These are phyloP conservation scores for Chelonoidis abingdonii DNA, from an alignment of 2,113 vertebrate species.

Conservation along the genomic window DNA sequence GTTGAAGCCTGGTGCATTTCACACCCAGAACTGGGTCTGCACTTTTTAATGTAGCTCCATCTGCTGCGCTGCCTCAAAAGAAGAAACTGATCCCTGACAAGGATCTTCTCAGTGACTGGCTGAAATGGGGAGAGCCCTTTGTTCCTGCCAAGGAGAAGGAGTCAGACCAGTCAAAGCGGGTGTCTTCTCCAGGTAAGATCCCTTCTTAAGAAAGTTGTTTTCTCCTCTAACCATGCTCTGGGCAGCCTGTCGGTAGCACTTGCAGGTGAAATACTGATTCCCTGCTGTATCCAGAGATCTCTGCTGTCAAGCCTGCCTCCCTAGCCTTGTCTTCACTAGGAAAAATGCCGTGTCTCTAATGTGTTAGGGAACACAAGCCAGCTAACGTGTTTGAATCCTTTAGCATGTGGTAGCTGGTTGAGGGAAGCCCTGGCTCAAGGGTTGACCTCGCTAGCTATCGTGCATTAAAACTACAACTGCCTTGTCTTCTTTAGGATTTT, in stretches of 20 bases:
- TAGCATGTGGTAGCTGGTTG: not conserved
- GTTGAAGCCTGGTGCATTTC: not conserved
- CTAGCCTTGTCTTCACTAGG: not conserved
- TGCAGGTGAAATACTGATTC: not conserved
- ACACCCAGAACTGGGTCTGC: not conserved
- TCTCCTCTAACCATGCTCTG: not conserved
- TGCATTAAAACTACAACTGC: not conserved
- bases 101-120: slow-evolving; percentile 56
- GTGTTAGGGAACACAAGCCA: slow-evolving; percentile 11
- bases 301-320: not conserved
- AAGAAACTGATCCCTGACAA: slow-evolving; percentile 58
- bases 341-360: not conserved
- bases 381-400: not conserved
- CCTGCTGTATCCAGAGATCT: not conserved
- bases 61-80: slow-evolving; percentile 14
- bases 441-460: not conserved
- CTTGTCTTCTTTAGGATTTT: not conserved
- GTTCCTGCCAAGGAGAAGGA: slow-evolving; percentile 15
- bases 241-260: not conserved
- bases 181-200: slow-evolving; percentile 3
- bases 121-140: slow-evolving; percentile 41
- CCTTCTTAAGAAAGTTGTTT: not conserved
- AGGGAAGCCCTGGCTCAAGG: not conserved
- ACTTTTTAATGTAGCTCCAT: slow-evolving; percentile 43
- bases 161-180: slow-evolving; percentile 22